These are phyloP conservation scores for Dolomedes plantarius DNA, from an alignment of 2,888 invertebrate species.

Conservation along the genomic window DNA sequence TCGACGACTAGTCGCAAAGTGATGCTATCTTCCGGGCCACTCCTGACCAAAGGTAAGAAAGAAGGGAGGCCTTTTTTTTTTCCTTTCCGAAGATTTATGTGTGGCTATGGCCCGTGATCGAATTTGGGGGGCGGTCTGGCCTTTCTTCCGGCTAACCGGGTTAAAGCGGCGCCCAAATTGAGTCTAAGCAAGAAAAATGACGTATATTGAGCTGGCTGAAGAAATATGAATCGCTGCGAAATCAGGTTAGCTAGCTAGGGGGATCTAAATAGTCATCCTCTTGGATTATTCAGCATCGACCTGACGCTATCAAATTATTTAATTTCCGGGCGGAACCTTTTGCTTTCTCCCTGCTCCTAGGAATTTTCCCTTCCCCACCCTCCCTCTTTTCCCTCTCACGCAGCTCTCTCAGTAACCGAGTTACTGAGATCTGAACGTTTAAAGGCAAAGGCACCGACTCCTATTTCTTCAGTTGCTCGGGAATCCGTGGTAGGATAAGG, in stretches of 20 bases:
- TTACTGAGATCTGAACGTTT: constrained; percentile 61
- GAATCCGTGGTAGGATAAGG: neutral
- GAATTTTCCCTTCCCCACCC: constrained; percentile 15
- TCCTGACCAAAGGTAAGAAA: constrained; percentile 62
- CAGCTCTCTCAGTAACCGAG: constrained; percentile 48
- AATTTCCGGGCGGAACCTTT: constrained; percentile 72
- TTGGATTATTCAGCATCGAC: constrained; percentile 72
- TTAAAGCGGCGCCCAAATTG: constrained; percentile 66
- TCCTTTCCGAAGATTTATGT: constrained; percentile 63
- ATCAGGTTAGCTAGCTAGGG: constrained; percentile 69
- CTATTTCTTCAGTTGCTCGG: constrained; percentile 46
- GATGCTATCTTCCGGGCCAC: constrained; percentile 31
- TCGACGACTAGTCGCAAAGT: constrained; percentile 25
- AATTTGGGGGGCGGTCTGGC: constrained; percentile 68
- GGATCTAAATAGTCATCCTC: constrained; percentile 70
- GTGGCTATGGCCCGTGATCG: constrained; percentile 68
- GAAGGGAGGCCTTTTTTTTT: constrained; percentile 56
- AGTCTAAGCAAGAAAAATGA: constrained; percentile 72
- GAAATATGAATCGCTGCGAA: constrained; percentile 70
- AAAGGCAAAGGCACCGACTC: constrained; percentile 58
- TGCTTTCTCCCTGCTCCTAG: constrained; percentile 47
- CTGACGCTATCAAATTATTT: constrained; percentile 73
- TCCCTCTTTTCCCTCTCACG: constrained; percentile 25
- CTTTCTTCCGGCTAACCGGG: constrained; percentile 68
- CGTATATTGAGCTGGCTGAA: constrained; percentile 71